Evolutionary conservation across 2,797 vertebrate species (phyloP), one percentile per base, ranked within the genome.

Genomic region (Microchirus variegatus): DNA sequence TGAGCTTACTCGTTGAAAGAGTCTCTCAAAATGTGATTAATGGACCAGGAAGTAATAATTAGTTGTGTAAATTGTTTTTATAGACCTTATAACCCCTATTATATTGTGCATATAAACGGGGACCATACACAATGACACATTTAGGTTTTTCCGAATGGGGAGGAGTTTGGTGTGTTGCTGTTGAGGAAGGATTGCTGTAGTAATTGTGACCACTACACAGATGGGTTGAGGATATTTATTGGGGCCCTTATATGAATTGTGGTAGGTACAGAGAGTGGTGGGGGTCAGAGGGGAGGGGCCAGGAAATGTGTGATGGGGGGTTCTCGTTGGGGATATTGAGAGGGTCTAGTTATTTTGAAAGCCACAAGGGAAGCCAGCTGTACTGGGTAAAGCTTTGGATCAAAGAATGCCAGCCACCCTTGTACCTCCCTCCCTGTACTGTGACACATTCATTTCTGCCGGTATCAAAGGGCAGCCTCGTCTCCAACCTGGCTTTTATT

Each of bases 341-440:
- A 65, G 82, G 82, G 65, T 82, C 79, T 84, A 80, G 82, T 86
- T 87, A 92, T 91, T 88, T 89, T 88, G 73, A 77, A 89, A 92
- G 64, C 89, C 78, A 75, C 78, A 88, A 85, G 90, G 87, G 91
- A 93, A 84, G 64, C 80, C 82, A 86, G 86, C 85, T 93, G 72
- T 66, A 85, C 73, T 73, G 82, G 66, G 84, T 85, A 90, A 87
- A 75, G 87, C 68, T 77, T 79, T 77, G 79, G 78, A 91, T 87
- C 86, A 87, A 91, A 92, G 89, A 90, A 61, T 67, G 19, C 50
- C 70, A 84, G 57, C 74, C 65, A 77, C 81, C 62, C 77, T 77
- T 44, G 36, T 63, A 43, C 68, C 57, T 41, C 70, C 77, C 67
- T 49, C 67, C 61, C 41, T 60, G 75, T 58, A 11, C 78, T 78